Base-by-base conservation (phyloP, 2,797 vertebrate genomes). In the Falco naumanni region DNA sequence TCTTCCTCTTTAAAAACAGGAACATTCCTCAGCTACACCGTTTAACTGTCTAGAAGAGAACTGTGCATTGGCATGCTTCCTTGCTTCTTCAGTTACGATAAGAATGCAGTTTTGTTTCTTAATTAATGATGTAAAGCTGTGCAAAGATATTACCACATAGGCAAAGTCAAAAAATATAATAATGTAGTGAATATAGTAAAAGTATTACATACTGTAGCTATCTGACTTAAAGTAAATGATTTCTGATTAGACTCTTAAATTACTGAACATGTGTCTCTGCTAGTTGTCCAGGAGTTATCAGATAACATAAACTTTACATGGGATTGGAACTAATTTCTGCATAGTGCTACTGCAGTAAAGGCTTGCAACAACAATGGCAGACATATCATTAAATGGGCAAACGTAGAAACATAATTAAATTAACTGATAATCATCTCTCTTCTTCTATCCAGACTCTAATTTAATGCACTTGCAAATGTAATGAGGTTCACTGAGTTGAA, bases 381-480 rank as follows among this genome's bases (percentile, higher is more conserved):
- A 97, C 95, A 64, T 97, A 97, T 96, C 97, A 89, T 91, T 92
- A 97, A 98, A 98, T 96, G 96, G 96, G 95, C 97, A 96, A 98
- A 97, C 87, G 97, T 90, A 98, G 98, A 98, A 97, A 96, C 96
- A 94, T 98, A 98, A 98, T 98, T 98, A 98, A 98, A 98, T 98
- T 98, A 98, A 97, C 97, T 97, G 98, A 98, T 98, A 98, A 97
- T 97, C 96, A 98, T 98, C 98, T 68, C 89, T 92, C 95, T 96
- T 93, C 96, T 97, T 97, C 98, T 97, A 97, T 96, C 96, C 96
- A 97, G 97, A 95, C 95, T 97, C 96, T 97, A 97, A 98, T 97
- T 98, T 97, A 97, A 97, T 97, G 97, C 96, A 97, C 95, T 98
- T 96, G 94, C 97, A 98, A 98, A 97, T 97, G 97, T 98, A 98